These are phyloP conservation scores for Drosophila kambysellisi DNA, from an alignment of 2,888 invertebrate genomes.

Conservation along the genomic window DNA sequence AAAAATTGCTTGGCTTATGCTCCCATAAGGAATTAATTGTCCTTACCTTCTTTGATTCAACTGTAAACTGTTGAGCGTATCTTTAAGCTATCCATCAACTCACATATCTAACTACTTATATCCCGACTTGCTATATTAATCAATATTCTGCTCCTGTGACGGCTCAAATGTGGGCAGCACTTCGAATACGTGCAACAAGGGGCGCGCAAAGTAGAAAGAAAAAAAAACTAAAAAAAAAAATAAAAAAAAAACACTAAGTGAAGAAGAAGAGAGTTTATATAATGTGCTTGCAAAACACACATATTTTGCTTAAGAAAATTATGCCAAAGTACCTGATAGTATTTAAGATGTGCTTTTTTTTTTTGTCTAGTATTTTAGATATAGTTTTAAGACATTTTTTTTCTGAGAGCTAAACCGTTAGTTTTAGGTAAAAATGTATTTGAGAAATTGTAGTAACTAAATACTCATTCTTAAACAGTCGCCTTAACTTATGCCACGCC, in stretches of 20 bases:
- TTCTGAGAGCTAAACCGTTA: constrained; percentile 21
- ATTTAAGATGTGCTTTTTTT: constrained; percentile 65
- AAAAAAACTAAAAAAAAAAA: constrained; percentile 5
- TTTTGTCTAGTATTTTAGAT: constrained; percentile 24
- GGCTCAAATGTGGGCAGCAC: constrained; percentile 30
- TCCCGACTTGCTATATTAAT: constrained; percentile 13
- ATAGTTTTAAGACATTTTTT: constrained; percentile 22
- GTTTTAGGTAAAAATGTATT: constrained; percentile 10
- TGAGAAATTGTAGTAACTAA: constrained; percentile 37
- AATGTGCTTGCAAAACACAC: constrained; percentile 37
- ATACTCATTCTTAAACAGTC: constrained; percentile 56
- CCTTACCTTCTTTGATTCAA: neutral
- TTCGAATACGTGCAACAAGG: constrained; percentile 14
- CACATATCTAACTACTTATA: constrained; percentile 24
- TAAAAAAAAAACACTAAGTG: neutral
- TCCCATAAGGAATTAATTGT: neutral
- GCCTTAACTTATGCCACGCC: constrained; percentile 75
- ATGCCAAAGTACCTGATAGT: constrained; percentile 84
- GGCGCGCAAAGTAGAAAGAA: constrained; percentile 6
- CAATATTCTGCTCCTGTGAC: neutral
- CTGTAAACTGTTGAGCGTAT: constrained; percentile 29
- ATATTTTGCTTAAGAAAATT: constrained; percentile 58
- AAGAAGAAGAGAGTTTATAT: constrained; percentile 12
- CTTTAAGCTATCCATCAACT: constrained; percentile 14
- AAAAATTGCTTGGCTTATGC: constrained; percentile 24